Evolutionary conservation across 2,888 invertebrate genomes (phyloP), one percentile per base, ranked within the genome.

Genomic region (Incurvaria masculella): DNA sequence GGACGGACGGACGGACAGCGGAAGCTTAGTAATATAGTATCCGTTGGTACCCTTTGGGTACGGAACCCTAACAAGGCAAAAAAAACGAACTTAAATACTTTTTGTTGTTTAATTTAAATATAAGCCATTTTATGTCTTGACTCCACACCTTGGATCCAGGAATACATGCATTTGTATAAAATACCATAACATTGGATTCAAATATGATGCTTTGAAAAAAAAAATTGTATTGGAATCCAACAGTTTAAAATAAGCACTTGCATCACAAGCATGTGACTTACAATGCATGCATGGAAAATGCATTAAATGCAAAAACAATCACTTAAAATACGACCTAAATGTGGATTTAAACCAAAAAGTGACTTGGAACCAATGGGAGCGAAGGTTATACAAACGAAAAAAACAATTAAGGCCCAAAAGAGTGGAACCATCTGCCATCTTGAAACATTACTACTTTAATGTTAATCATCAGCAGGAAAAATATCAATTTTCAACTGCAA

Each of bases 91-190:
- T n/a, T n/a, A n/a, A n/a, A n/a, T n/a, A n/a, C n/a, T n/a, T n/a
- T n/a, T n/a, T n/a, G n/a, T n/a, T n/a, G n/a, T n/a, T n/a, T n/a
- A n/a, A n/a, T n/a, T n/a, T n/a, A n/a, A 40, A 40, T 40, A 40
- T 40, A 40, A 18, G 19, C 17, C 17, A 6, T 6, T 18, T 19
- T 6, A 49, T 45, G 33, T 50, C 45, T 46, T 49, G 44, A 21
- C 44, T 47, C 44, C 49, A 41, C 44, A 44, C 44, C 20, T 49
- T 26, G 41, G 44, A 47, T 41, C 40, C 20, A 46, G 49, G 42
- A 33, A 47, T 42, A 49, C 46, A 44, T 49, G 49, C 46, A 43
- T 49, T 23, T 49, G 42, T 49, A 20, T 44, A 10, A 49, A 47
- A 43, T 46, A 49, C 44, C 44, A 23, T 44, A 49, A 49, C 44